Percentiles rank a stretch among this genome's conserved stretches.
Conservation (phyloP, 2,113 vertebrate species). For the Alosa alosa region DNA sequence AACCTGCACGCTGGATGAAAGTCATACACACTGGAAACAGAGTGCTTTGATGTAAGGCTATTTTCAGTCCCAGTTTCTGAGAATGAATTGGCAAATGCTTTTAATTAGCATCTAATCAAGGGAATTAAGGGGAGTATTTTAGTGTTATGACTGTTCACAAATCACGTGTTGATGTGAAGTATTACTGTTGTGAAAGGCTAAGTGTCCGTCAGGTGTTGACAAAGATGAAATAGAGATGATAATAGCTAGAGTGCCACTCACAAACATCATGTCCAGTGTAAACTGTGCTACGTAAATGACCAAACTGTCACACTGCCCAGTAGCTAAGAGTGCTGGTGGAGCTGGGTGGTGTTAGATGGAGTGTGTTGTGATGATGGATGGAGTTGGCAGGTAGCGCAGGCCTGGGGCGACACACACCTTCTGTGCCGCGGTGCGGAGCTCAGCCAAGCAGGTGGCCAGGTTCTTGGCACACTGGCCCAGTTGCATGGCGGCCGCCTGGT, state of each 20-base stretch:
- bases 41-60: neutral
- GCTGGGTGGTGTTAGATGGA: neutral
- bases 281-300: neutral
- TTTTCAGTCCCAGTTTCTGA: neutral
- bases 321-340: no score
- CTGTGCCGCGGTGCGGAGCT: conserved; percentile 89
- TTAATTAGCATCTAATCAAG: neutral
- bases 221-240: neutral
- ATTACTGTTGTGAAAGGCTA: neutral
- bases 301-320: neutral
- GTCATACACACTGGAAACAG: neutral
- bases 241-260: no score
- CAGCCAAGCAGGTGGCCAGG: conserved; percentile 92
- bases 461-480: conserved; percentile 97
- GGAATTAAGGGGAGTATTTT: neutral
- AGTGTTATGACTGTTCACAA: neutral
- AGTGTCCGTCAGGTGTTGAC: neutral
- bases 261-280: neutral
- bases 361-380: neutral
- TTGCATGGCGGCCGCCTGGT: conserved; percentile 97
- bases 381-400: neutral
- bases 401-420: conserved; percentile 72
- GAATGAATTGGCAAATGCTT: neutral
- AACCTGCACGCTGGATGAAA: neutral
- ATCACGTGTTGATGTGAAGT: neutral